These are phyloP conservation scores for Caenorhabditis japonica DNA, from an alignment of 2,888 invertebrate species.

Conservation along the genomic window DNA sequence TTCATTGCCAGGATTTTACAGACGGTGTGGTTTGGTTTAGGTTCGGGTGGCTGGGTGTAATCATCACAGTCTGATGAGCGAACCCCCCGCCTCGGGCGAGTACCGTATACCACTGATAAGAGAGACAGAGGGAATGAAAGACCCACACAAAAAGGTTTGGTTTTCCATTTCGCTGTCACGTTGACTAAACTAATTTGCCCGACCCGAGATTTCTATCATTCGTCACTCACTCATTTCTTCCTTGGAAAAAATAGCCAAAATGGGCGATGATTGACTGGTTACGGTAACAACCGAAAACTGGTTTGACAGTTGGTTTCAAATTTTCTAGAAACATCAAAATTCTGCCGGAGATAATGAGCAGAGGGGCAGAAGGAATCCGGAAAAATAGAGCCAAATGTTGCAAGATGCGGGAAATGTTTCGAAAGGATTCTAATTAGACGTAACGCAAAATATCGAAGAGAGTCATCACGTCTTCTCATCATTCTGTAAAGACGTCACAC, in stretches of 20 bases:
- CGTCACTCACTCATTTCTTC: no score
- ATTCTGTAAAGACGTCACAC: no score
- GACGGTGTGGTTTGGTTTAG: constrained; percentile 2
- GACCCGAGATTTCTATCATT: constrained; percentile 22
- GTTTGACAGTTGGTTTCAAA: constrained; percentile 6
- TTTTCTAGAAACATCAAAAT: background rate
- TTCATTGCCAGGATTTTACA: constrained; percentile 6
- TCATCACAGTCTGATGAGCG: constrained; percentile 41
- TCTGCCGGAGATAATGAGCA: no score
- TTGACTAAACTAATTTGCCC: constrained; percentile 3
- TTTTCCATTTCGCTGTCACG: constrained; percentile 33
- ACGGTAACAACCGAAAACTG: constrained; percentile 26
- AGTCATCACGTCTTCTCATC: no score
- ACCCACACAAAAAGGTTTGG: no score
- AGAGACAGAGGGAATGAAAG: constrained; percentile 1
- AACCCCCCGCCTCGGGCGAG: constrained; percentile 8
- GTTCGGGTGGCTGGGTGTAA: constrained; percentile 12
- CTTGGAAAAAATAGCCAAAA: background rate
- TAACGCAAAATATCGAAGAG: no score
- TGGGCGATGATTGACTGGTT: constrained; percentile 33
- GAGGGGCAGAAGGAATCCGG: no score
- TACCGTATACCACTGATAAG: constrained; percentile 41
- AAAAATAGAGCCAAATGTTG: no score
- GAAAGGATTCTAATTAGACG: no score
- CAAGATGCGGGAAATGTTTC: background rate